phyloP scores from a whole-genome alignment of 2,113 vertebrate genomes.

The Poecilia latipinna region DNA sequence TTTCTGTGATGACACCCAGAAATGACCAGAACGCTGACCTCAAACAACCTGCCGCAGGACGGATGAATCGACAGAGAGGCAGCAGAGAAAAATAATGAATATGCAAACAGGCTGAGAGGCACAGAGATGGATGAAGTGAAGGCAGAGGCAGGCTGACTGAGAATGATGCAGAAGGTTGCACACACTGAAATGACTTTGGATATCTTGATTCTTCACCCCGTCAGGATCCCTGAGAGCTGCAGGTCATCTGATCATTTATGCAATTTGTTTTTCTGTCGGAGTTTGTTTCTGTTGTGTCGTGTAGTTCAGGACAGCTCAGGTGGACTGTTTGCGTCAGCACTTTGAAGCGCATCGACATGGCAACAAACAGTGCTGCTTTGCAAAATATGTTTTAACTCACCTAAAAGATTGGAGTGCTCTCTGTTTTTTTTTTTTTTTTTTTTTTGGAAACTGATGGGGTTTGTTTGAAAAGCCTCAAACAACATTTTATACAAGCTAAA shows the following conservation, averaged over 20 bases:
- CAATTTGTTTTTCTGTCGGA: conserved; percentile 37
- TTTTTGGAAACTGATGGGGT: conserved; percentile 16
- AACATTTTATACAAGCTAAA: not conserved
- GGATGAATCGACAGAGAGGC: conserved; percentile 60
- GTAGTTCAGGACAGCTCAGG: conserved; percentile 11
- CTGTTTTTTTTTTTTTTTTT: not conserved
- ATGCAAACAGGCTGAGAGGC: conserved; percentile 28
- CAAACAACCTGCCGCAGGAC: conserved; percentile 40
- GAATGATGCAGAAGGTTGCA: conserved; percentile 21
- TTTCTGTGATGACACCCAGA: conserved; percentile 70
- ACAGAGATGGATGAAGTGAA: conserved; percentile 9
- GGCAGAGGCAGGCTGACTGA: conserved; percentile 9
- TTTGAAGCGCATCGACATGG: conserved; percentile 29
- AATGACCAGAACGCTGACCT: conserved; percentile 70
- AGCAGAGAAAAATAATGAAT: conserved; percentile 24
- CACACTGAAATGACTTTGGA: conserved; percentile 11
- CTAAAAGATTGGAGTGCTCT: conserved; percentile 19
- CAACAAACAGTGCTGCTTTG: conserved; percentile 34
- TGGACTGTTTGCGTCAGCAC: conserved; percentile 29
- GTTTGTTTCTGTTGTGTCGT: conserved; percentile 13
- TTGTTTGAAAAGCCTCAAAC: conserved; percentile 31
- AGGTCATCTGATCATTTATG: conserved; percentile 51
- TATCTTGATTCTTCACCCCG: not conserved
- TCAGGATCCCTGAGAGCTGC: not conserved
- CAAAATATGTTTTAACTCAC: conserved; percentile 33